Evolutionary conservation across 2,888 invertebrate species (phyloP), one percentile per base, ranked within the genome.

Genomic region (Drosophila picticornis): DNA sequence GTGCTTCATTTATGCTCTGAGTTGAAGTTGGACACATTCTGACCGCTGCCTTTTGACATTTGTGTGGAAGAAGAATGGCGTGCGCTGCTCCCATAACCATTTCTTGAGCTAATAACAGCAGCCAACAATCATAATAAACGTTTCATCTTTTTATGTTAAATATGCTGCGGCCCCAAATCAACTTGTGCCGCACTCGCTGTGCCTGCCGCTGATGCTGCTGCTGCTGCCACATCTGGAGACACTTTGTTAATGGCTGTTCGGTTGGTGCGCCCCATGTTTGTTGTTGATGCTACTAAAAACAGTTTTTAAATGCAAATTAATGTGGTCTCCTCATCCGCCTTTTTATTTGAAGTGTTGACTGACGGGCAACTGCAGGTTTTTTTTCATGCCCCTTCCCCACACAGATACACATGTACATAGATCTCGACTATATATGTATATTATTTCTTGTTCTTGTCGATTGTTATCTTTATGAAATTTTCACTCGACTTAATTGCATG

Each of bases 381-480:
- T 38, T 51, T 59, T 57, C 29, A 19, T 55, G 34, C 52, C 36
- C 50, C 56, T 52, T 13, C 48, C 16, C 57, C 51, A 19, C 53
- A 65, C 50, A 40, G 27, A n/a, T 27, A 29, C 29, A 29, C 29
- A 57, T 43, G 57, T 43, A 3, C 57, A 57, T 75, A 55, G 64
- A 53, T 71, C 48, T 72, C 56, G 25, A 38, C 62, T 64, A 36
- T 66, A 72, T 75, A 81, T 81, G 80, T 84, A n/a, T 55, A 27
- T 84, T 85, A 81, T 82, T 85, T 82, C 88, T 84, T 83, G 78
- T 85, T 90, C 80, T 86, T 84, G 82, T 90, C 84, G 88, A 87
- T 88, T 90, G 88, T 90, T 88, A 88, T 88, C 88, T 90, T 85
- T 90, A 84, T 85, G 84, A 90, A 90, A 89, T 90, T 85, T 90